Evolutionary conservation across 2,113 vertebrate genomes (phyloP), one percentile per base, ranked within the genome.

Genomic region (Coturnix japonica): DNA sequence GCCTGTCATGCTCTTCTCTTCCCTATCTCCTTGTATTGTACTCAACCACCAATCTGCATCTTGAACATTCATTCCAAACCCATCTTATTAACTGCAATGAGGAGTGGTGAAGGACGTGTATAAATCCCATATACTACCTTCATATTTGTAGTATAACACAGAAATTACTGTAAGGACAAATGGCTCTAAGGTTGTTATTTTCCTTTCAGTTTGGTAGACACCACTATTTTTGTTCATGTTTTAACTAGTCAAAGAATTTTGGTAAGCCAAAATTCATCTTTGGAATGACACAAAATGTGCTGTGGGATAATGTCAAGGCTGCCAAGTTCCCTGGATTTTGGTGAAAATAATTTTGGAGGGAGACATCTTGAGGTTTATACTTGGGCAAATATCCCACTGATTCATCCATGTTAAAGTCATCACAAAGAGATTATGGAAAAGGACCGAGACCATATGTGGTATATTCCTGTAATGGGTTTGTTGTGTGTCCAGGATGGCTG

Each of bases 341-440:
- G 67, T 89, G 85, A 85, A 83, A 77, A 92, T 80, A 43, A 66
- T 87, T 94, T 81, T 94, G 91, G 91, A 94, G 77, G 25, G 74
- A 75, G 49, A 43, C 81, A 3, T 95, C 49, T 71, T 95, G 90
- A 81, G 84, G 95, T 84, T 93, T 95, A 81, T 14, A 16, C 43
- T 95, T 85, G 81, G 89, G 28, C 83, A 82, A 28, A 54, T 87
- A 33, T 95, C 81, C 74, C 2, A 0, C 49, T 87, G 59, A 70
- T 64, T 94, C 74, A 79, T 89, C 54, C 67, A 63, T 79, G 89
- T 87, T 93, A 80, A 96, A 94, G 64, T 92, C 86, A 94, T 87
- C 92, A 94, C 57, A 43, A 81, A 26, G 47, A 91, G 61, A 81
- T 77, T 75, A 64, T 71, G 67, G 83, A 82, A 93, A 75, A 60